Conservation (phyloP, 2,113 vertebrate genomes). For the Phalacrocorax brasilianus region DNA sequence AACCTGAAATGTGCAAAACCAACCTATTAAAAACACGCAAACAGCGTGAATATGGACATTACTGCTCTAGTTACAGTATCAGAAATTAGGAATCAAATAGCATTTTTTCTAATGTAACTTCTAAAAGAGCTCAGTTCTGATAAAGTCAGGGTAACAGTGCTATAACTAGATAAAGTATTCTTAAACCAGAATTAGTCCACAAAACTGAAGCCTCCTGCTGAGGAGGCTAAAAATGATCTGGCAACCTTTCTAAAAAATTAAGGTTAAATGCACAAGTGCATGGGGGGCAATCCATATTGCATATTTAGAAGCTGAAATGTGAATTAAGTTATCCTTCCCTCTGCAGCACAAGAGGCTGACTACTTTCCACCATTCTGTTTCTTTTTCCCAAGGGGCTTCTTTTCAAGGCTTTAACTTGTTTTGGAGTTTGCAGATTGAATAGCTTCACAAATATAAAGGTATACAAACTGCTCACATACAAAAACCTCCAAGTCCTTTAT, state of each 20-base stretch:
- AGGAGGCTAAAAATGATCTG: not conserved
- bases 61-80: not conserved
- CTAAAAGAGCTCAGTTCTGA: not conserved
- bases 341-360: not conserved
- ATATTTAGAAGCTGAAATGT: not conserved
- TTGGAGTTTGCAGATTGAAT: not conserved
- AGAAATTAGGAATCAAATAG: not conserved
- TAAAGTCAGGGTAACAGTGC: not conserved
- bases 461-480: constrained; percentile 59
- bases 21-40: not conserved
- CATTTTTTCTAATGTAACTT: not conserved
- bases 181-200: not conserved
- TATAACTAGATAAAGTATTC: not conserved
- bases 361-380: not conserved
- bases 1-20: not conserved
- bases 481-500: constrained; percentile 80
- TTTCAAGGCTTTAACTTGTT: not conserved
- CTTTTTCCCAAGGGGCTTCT: not conserved
- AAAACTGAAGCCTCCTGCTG: not conserved
- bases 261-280: not conserved
- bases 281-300: not conserved
- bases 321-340: not conserved
- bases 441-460: not conserved
- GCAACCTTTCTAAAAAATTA: not conserved
- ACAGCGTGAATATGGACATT: not conserved